Conservation (phyloP, 2,888 invertebrate genomes). For the Argyresthia albistria region DNA sequence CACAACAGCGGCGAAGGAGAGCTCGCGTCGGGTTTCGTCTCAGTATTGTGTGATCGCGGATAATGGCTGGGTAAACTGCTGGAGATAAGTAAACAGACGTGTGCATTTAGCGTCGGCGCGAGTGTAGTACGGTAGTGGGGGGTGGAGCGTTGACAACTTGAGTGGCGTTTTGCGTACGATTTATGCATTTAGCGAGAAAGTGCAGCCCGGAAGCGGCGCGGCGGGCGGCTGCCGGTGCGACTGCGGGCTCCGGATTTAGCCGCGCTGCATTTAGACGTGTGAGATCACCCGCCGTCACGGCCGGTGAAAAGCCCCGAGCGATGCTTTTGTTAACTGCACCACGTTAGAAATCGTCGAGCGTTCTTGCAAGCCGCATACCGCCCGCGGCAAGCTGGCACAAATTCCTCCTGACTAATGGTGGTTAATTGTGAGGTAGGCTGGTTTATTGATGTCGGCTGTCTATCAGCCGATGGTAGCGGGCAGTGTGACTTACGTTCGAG, state of each 20-base stretch:
- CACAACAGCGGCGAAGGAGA: background rate
- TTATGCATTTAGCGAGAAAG: constrained; percentile 59
- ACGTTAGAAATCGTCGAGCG: constrained; percentile 4
- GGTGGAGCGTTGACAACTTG: constrained; percentile 44
- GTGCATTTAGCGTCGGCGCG: constrained; percentile 27
- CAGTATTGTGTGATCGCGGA: background rate
- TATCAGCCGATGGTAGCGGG: background rate
- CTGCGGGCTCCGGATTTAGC: constrained; percentile 46
- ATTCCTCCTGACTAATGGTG: constrained; percentile 1
- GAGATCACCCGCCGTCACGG: constrained; percentile 46
- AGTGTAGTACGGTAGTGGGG: constrained; percentile 14
- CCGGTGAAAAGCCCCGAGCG: constrained; percentile 12
- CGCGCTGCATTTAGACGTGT: constrained; percentile 55
- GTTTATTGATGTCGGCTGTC: background rate
- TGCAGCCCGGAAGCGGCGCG: constrained; percentile 51
- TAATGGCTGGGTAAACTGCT: constrained; percentile 43
- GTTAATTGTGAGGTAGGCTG: background rate
- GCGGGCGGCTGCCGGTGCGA: constrained; percentile 21
- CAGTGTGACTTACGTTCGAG: constrained; percentile 52
- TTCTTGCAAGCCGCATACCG: constrained; percentile 9
- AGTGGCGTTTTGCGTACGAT: constrained; percentile 56
- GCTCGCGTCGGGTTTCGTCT: background rate
- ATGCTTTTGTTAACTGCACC: constrained; percentile 10
- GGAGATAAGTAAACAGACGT: constrained; percentile 38
- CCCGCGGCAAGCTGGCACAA: constrained; percentile 3